These are phyloP conservation scores for Armadillidium nasatum DNA, from an alignment of 1,140 invertebrate species.

Conservation along the genomic window DNA sequence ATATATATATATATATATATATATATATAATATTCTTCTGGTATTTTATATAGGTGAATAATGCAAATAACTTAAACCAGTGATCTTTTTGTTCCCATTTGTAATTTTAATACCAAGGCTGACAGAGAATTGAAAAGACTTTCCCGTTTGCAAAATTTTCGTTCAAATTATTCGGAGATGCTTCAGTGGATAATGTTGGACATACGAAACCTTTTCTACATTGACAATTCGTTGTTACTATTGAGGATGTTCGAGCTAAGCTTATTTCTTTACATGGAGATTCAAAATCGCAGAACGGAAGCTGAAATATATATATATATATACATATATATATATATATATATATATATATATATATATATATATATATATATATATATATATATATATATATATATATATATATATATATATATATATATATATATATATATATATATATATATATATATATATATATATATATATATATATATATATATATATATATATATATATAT, in stretches of 20 bases:
- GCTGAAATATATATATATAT: constrained; percentile 4
- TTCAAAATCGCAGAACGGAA: constrained; percentile 21
- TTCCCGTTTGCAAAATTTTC: neutral
- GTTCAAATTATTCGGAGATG: constrained; percentile 10
- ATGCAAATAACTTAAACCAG: too few species aligned
- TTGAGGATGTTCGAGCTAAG: neutral
- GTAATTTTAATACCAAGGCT: neutral
- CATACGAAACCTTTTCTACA: constrained; percentile 20
- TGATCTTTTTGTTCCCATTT: too few species aligned
- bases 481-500: constrained; percentile 10
- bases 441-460: constrained; percentile 15
- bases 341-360: constrained; percentile 20
- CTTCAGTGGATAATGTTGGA: constrained; percentile 23
- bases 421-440: neutral
- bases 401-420: constrained; percentile 6
- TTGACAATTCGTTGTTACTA: constrained; percentile 18
- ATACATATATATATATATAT: neutral
- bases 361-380: constrained; percentile 23
- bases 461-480: constrained; percentile 11
- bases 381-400: constrained; percentile 12
- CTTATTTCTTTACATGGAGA: constrained; percentile 26
- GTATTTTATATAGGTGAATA: too few species aligned
- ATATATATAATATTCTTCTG: too few species aligned
- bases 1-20: too few species aligned
- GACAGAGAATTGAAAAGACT: neutral